Base-by-base conservation (phyloP, 2,888 invertebrate species). In the Atrina japonica region DNA sequence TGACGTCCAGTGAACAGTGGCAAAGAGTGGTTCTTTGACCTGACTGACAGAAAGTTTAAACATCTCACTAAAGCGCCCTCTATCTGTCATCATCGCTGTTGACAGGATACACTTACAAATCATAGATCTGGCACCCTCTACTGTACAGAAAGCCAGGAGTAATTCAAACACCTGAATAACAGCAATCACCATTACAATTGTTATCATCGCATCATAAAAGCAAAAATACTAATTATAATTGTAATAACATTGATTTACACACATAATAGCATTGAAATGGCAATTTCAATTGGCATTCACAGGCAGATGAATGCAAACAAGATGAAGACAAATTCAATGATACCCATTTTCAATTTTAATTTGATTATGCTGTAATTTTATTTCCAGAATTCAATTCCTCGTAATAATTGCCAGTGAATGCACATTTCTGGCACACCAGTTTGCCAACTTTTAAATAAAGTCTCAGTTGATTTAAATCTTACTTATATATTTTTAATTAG, bases 151-250 rank as follows among this genome's bases (percentile, higher is more conserved):
- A 0, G 88, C 78, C 43, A 88, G 79, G 18, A 91, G 76, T n/a
- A 91, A 80, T 66, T 91, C 90, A 80, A 90, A 89, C 40, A 91
- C 73, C 90, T 91, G 81, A 7, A 82, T 11, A 1, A 14, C 14
- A 65, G 9, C 40, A 53, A 61, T 73, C 72, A 88, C 88, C 84
- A 88, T 88, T 3, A 80, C 71, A 16, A 84, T 83, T 21, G 81
- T n/a, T n/a, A n/a, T n/a, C n/a, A n/a, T n/a, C n/a, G n/a, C n/a
- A n/a, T n/a, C n/a, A n/a, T n/a, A 79, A 30, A 47, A 68, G 14
- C 2, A 29, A 21, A n/a, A 58, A 58, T 6, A 35, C 40, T 11
- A 40, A 21, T 21, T 5, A 21, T 1, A 14, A 55, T n/a, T n/a
- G n/a, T n/a, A 21, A 59, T 29, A 25, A 7, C 16, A 7, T 25